These are phyloP conservation scores for Mormoops blainvillei DNA, from an alignment of 2,113 vertebrate species.

Conservation along the genomic window DNA sequence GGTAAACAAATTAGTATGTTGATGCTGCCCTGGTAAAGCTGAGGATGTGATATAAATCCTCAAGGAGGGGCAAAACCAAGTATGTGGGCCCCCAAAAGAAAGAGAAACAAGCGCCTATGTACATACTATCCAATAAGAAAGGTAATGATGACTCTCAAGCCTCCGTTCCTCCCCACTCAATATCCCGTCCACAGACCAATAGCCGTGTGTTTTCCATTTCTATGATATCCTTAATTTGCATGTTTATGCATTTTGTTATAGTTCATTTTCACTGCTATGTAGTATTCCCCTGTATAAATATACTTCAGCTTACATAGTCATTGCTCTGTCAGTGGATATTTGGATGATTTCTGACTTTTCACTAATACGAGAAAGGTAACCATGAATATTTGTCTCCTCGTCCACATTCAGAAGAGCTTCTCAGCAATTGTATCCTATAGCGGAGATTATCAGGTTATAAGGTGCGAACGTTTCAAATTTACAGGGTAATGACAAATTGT, in stretches of 20 bases:
- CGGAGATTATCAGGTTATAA: not conserved
- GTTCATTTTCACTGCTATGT: not conserved
- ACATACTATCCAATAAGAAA: not conserved
- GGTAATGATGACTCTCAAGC: not conserved
- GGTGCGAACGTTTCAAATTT: not conserved
- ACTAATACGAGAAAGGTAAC: not conserved
- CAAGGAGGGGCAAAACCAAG: not conserved
- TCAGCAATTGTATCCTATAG: not conserved
- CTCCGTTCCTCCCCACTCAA: not conserved
- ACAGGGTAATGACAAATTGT: not conserved
- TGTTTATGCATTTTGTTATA: not conserved
- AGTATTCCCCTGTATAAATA: not conserved
- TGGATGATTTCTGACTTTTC: not conserved
- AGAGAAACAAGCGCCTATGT: not conserved
- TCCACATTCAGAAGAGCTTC: not conserved
- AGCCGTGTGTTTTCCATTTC: not conserved
- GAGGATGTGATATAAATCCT: not conserved
- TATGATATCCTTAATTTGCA: not conserved
- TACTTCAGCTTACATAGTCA: not conserved
- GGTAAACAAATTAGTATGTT: not conserved
- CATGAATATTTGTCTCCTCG: no score
- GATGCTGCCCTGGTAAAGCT: not conserved
- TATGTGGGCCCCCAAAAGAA: not conserved
- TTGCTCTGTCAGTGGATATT: not conserved
- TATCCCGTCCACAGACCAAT: not conserved